Conservation (phyloP, 2,797 vertebrate genomes). For the Scyliorhinus canicula region DNA sequence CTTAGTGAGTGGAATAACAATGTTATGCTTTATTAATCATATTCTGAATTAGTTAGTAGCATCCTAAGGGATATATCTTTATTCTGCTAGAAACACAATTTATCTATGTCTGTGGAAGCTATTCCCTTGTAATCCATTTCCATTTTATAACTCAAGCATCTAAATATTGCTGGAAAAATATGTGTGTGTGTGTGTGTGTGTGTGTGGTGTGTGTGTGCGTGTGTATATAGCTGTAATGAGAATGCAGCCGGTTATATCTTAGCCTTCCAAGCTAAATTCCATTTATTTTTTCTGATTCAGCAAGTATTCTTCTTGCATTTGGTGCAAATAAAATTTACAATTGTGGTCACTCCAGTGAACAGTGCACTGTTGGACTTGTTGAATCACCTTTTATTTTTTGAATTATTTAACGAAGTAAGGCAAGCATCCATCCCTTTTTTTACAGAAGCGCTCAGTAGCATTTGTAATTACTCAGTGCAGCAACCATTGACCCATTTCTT, state of each 20-base stretch:
- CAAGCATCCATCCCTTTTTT: not conserved
- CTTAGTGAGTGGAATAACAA: not conserved
- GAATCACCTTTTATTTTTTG: not conserved
- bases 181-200: too few species aligned
- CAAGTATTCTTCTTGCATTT: not conserved
- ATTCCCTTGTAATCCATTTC: not conserved
- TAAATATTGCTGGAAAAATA: not conserved
- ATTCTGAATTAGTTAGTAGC: not conserved
- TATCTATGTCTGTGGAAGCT: not conserved
- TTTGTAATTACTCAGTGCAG: not conserved
- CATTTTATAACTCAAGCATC: not conserved
- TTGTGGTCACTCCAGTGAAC: not conserved
- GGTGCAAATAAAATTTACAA: not conserved
- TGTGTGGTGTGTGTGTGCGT: too few species aligned
- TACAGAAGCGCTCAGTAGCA: not conserved
- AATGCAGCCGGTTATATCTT: not conserved
- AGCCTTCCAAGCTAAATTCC: not conserved
- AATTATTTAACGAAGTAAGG: not conserved
- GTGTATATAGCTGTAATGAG: not conserved
- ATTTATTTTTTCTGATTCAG: not conserved
- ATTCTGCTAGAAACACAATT: not conserved
- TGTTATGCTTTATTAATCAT: not conserved
- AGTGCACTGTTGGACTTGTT: not conserved
- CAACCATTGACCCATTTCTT: not conserved
- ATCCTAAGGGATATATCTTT: not conserved